Evolutionary conservation across 2,113 vertebrate species (phyloP).

Genomic region (Oncorhynchus gorbuscha): DNA sequence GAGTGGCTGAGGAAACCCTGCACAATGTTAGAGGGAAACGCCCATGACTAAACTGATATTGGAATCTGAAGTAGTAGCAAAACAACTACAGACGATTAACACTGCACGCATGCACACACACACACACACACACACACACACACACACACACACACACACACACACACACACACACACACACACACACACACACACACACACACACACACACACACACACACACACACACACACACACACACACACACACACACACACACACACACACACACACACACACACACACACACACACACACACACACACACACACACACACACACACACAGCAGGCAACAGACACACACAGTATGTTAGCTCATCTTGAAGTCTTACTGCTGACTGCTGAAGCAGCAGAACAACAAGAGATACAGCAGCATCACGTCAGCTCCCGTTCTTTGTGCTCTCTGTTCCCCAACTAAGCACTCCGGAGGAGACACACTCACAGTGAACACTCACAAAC

Average conservation of each 20-base stretch:
- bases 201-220: neutral
- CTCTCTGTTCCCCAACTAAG: neutral
- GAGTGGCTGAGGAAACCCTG: too few species aligned
- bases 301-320: neutral
- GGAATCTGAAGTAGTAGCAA: neutral
- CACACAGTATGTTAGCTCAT: neutral
- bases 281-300: neutral
- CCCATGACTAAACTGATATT: neutral
- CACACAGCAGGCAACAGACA: neutral
- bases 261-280: neutral
- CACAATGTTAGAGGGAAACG: too few species aligned
- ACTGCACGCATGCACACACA: neutral
- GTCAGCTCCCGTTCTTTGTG: neutral
- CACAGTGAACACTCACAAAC: neutral
- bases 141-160: neutral
- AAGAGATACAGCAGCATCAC: neutral
- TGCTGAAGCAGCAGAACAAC: neutral
- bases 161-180: neutral
- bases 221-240: neutral
- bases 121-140: neutral
- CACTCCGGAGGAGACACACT: neutral
- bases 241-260: neutral
- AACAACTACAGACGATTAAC: conserved; percentile 7
- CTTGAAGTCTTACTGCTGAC: conserved; percentile 8
- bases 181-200: neutral